phyloP scores from a whole-genome alignment of 2,113 vertebrate species.

The Sprattus sprattus region DNA sequence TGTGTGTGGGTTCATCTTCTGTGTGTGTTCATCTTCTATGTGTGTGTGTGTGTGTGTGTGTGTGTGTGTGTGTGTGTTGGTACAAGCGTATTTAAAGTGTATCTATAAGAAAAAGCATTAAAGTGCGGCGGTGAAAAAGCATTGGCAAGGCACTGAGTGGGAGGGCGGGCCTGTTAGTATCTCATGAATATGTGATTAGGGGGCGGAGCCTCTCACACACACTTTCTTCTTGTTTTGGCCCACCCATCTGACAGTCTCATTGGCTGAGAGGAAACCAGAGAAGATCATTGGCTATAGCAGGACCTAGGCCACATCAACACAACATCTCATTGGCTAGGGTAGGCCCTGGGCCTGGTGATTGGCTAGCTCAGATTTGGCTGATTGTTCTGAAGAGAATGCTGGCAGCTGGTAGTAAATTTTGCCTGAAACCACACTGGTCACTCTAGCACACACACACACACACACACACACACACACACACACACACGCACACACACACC shows the following conservation, averaged over 20 bases:
- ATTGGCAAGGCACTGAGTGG: conserved; percentile 39
- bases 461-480: background rate
- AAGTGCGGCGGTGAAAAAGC: conserved; percentile 35
- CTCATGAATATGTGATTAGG: too few species aligned
- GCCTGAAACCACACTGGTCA: conserved; percentile 27
- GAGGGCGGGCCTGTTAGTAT: background rate
- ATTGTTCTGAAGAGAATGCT: background rate
- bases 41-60: conserved; percentile 20
- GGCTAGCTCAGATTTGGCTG: conserved; percentile 1
- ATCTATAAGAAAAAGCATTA: background rate
- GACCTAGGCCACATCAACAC: background rate
- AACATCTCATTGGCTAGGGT: background rate
- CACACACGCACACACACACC: background rate
- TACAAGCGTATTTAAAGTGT: too few species aligned
- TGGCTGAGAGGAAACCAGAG: background rate
- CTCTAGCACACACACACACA: background rate
- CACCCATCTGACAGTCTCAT: background rate
- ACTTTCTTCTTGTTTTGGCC: background rate
- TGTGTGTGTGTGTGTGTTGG: conserved; percentile 3
- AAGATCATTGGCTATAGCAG: background rate
- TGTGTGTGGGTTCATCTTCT: too few species aligned
- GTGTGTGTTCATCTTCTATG: too few species aligned
- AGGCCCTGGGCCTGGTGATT: too few species aligned
- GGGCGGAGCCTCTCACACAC: background rate
- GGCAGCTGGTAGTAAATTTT: conserved; percentile 20